phyloP scores from a whole-genome alignment of 1,140 invertebrate genomes.

The Drosophila pectinifera region DNA sequence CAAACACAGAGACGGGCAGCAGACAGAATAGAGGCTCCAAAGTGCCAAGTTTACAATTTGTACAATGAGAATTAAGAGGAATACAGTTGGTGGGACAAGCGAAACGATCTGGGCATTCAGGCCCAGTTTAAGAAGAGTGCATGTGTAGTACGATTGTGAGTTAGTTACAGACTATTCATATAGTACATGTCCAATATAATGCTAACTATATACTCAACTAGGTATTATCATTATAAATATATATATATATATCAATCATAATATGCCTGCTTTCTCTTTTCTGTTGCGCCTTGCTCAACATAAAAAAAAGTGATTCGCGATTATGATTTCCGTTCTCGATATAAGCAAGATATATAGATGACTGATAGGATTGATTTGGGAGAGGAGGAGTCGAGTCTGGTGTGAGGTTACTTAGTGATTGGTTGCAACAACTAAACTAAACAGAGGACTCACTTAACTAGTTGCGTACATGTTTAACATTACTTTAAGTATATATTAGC shows the following conservation, averaged over 20 bases:
- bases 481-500: slow-evolving; percentile 61
- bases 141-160: slow-evolving; percentile 24
- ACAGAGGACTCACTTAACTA: slow-evolving; percentile 65
- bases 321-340: slow-evolving; percentile 42
- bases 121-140: slow-evolving; percentile 25
- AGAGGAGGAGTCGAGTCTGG: slow-evolving; percentile 31
- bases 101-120: slow-evolving; percentile 36
- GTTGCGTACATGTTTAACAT: slow-evolving; percentile 58
- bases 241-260: slow-evolving; percentile 63
- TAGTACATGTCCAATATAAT: slow-evolving; percentile 75
- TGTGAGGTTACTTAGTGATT: slow-evolving; percentile 23
- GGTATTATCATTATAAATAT: slow-evolving; percentile 70
- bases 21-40: slow-evolving; percentile 27
- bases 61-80: slow-evolving; percentile 46
- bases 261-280: slow-evolving; percentile 22
- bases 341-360: slow-evolving; percentile 54
- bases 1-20: slow-evolving; percentile 25
- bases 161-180: slow-evolving; percentile 58
- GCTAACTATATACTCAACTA: slow-evolving; percentile 72
- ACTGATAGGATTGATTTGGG: slow-evolving; percentile 18
- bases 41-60: slow-evolving; percentile 55
- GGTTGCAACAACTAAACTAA: slow-evolving; percentile 64
- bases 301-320: slow-evolving; percentile 52
- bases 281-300: slow-evolving; percentile 63
- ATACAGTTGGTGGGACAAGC: slow-evolving; percentile 39